These are phyloP conservation scores for Cyprichromis sp. DNA, from an alignment of 2,113 vertebrate species.

Conservation along the genomic window DNA sequence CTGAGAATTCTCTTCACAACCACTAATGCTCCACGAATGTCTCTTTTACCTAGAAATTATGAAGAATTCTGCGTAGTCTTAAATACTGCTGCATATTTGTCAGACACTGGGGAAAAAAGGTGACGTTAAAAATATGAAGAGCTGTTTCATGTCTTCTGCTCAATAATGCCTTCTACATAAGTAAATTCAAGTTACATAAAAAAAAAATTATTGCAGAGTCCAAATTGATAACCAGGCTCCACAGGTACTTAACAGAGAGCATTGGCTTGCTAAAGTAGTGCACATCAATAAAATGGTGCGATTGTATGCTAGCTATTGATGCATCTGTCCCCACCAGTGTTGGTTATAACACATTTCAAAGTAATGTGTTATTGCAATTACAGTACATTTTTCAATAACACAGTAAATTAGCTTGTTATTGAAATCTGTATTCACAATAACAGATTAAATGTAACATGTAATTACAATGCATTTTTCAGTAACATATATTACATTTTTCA, in stretches of 20 bases:
- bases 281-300: neutral
- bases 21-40: neutral
- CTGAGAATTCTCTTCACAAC: neutral
- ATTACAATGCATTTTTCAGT: neutral
- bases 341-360: neutral
- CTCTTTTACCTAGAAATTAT: neutral
- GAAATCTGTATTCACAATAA: neutral
- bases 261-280: neutral
- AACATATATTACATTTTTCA: neutral
- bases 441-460: neutral
- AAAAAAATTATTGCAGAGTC: neutral
- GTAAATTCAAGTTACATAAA: neutral
- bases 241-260: neutral
- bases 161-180: neutral
- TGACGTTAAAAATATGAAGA: neutral
- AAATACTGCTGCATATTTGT: neutral
- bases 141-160: neutral
- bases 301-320: neutral
- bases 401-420: neutral
- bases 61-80: neutral
- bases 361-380: neutral
- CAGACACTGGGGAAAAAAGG: neutral
- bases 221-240: neutral
- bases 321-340: neutral
- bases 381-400: neutral